Evolutionary conservation across 1,140 invertebrate species (phyloP), one percentile per base, ranked within the genome.

Genomic region (Drosophila pruinosa): DNA sequence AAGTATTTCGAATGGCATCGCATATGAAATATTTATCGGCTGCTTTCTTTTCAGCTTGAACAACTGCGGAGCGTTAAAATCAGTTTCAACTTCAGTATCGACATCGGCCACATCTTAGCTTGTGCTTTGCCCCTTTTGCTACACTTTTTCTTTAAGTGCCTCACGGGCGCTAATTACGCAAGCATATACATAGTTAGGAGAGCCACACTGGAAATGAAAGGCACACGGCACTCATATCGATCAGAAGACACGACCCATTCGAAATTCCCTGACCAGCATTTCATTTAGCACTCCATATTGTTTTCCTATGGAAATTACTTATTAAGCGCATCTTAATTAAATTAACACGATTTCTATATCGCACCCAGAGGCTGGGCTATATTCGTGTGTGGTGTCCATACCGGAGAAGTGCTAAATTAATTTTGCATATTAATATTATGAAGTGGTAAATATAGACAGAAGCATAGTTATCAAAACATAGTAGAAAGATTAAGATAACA

Each of bases 251-350:
- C 19, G 21, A 26, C 0, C 14, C 24, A 17, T 48, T 15, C 24
- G 12, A 17, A 12, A 48, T 48, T 48, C 45, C 15, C 24, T 48
- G 45, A 24, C 12, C 45, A 48, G 12, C 45, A 48, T 57, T 70
- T 57, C 38, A 58, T 52, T 72, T 72, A 72, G 62, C 62, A 54
- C 62, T 72, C 24, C 34, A 58, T 58, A 68, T 72, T 72, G 68
- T 73, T 85, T 74, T 74, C 73, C 61, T 86, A 86, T 86, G 81
- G 69, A 86, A 73, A 86, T 86, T 75, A 79, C 65, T 86, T 86
- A 80, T 80, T 86, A 78, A 64, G 31, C 43, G 31, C 59, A 61
- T 88, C 71, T 54, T 86, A 86, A 86, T 86, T 86, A 36, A 86
- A 86, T 86, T 86, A 86, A 88, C 82, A 86, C 82, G 41, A 59